Conservation (phyloP, 2,113 vertebrate genomes). For the Zosterops lateralis region DNA sequence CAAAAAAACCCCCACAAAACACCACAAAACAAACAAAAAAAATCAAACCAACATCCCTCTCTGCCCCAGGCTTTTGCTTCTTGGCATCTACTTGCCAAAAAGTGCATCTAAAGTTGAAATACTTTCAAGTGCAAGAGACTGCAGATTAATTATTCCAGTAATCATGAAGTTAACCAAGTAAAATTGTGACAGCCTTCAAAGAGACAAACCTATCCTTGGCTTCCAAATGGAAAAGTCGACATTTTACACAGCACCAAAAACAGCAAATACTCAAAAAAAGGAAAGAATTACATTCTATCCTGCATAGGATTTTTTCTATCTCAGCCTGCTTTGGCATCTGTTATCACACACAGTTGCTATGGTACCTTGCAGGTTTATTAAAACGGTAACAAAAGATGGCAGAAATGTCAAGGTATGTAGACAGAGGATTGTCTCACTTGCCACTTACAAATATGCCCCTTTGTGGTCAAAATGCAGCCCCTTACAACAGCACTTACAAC, state of each 20-base stretch:
- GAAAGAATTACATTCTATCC: background rate
- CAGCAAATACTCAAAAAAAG: background rate
- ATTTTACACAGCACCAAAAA: background rate
- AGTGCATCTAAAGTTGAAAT: background rate
- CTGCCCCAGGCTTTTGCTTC: background rate
- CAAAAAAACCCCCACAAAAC: too few relatives aligned
- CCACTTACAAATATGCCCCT: background rate
- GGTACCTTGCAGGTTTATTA: slow-evolving; percentile 34
- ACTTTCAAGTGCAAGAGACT: background rate
- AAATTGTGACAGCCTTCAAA: background rate
- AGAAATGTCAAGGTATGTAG: background rate
- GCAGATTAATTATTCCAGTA: background rate
- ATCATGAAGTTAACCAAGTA: background rate
- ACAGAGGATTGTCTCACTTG: background rate
- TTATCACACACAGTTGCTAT: slow-evolving; percentile 20
- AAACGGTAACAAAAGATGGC: background rate
- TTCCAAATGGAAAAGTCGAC: background rate
- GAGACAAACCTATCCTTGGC: background rate
- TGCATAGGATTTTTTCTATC: background rate
- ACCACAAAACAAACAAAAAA: background rate
- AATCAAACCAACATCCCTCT: background rate
- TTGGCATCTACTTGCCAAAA: background rate
- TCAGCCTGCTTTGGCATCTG: background rate
- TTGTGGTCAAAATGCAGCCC: background rate
- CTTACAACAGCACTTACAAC: background rate